phyloP scores from a whole-genome alignment of 2,113 vertebrate genomes.

The Gracilinanus agilis region DNA sequence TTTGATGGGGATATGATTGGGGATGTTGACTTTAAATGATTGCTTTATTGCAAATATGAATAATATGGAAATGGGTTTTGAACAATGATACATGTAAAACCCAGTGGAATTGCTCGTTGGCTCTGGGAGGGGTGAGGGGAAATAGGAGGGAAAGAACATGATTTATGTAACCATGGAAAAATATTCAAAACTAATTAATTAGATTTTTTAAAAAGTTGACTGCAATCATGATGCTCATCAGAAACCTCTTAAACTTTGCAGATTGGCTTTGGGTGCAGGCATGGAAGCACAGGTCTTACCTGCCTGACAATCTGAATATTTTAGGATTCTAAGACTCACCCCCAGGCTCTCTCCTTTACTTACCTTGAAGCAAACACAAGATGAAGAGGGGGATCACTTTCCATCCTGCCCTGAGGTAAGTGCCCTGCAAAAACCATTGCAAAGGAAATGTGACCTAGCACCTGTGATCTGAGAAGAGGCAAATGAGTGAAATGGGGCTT shows the following conservation, averaged over 20 bases:
- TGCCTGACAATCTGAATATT: neutral
- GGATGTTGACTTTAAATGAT: no score
- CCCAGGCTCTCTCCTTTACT: constrained; percentile 46
- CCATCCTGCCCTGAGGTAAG: constrained; percentile 44
- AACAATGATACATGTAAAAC: no score
- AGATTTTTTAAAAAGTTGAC: no score
- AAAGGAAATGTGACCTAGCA: neutral
- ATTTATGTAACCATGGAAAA: no score
- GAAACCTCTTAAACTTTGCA: neutral
- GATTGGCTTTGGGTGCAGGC: neutral
- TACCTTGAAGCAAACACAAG: constrained; percentile 80
- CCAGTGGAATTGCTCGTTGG: no score
- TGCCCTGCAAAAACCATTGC: constrained; percentile 29
- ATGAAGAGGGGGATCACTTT: constrained; percentile 56
- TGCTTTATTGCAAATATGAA: no score
- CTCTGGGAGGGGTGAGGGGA: no score
- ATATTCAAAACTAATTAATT: no score
- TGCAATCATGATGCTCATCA: accelerated
- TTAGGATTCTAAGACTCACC: neutral
- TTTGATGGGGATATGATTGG: no score
- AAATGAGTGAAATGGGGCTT: neutral
- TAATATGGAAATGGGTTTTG: no score
- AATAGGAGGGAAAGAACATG: no score
- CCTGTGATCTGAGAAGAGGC: neutral
- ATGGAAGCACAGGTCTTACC: accelerated